phyloP scores from a whole-genome alignment of 1,140 invertebrate species.

The Drosophila tristis region DNA sequence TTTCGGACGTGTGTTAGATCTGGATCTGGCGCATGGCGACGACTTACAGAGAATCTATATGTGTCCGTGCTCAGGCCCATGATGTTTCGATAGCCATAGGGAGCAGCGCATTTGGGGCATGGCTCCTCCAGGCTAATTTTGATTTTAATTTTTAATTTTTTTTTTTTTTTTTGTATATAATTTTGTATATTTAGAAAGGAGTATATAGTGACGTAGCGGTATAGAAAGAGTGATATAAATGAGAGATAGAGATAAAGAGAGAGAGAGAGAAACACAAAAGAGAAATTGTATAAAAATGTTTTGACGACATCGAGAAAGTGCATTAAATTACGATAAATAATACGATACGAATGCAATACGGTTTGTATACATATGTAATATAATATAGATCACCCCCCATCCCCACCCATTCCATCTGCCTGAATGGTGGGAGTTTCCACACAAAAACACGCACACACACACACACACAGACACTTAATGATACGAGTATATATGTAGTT shows the following conservation, averaged over 20 bases:
- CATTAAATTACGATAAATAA: conserved; percentile 39
- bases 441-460: neutral
- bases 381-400: conserved; percentile 11
- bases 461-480: conserved; percentile 18
- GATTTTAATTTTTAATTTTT: conserved; percentile 10
- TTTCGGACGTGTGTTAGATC: neutral
- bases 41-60: conserved; percentile 89
- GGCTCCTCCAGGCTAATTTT: conserved; percentile 89
- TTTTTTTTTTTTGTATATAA: conserved; percentile 25
- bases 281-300: conserved; percentile 32
- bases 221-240: conserved; percentile 42
- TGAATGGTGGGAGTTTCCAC: conserved; percentile 5
- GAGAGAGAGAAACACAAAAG: conserved; percentile 41
- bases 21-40: conserved; percentile 29
- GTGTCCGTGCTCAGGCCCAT: conserved; percentile 95
- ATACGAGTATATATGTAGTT: neutral
- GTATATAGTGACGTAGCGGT: conserved; percentile 32
- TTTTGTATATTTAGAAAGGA: conserved; percentile 18
- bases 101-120: conserved; percentile 88
- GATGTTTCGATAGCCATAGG: conserved; percentile 97
- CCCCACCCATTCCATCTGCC: too few relatives aligned
- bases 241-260: conserved; percentile 56
- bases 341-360: conserved; percentile 32
- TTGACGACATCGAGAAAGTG: conserved; percentile 36
- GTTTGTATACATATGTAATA: conserved; percentile 28